A percentile compares a stretch with the other conserved stretches of the same genome.
phyloP scores from a whole-genome alignment of 1,140 invertebrate species.

The Dreissena polymorpha region DNA sequence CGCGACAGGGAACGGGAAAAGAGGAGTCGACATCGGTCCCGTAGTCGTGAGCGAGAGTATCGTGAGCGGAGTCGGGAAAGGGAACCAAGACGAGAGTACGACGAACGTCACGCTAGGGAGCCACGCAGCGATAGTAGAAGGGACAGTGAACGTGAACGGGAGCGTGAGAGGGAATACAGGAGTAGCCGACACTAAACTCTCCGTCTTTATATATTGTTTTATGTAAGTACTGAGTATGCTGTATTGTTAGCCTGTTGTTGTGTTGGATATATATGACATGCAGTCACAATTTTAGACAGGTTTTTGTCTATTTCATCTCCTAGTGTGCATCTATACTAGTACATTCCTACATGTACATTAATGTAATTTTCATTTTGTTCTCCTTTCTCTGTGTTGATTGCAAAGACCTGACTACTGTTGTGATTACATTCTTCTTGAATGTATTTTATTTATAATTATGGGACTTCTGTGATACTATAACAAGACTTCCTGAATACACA shows the following conservation, averaged over 20 bases:
- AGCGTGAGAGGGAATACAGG: slow-evolving; percentile 68
- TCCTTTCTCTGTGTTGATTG: too few species aligned
- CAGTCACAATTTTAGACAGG: too few species aligned
- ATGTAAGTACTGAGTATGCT: slow-evolving; percentile 27
- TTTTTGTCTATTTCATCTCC: too few species aligned
- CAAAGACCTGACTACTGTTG: too few species aligned
- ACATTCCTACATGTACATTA: too few species aligned
- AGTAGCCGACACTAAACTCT: slow-evolving; percentile 60
- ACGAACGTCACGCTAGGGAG: slow-evolving; percentile 73
- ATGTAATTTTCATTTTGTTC: too few species aligned
- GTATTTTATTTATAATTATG: too few species aligned
- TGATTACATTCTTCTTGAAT: too few species aligned
- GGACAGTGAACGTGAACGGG: slow-evolving; percentile 72
- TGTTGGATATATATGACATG: too few species aligned
- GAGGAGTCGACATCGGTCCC: slow-evolving; percentile 80
- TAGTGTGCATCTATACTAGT: too few species aligned
- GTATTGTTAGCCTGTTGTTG: not conserved
- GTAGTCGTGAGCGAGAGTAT: slow-evolving; percentile 78
- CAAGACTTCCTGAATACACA: too few species aligned
- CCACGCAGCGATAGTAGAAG: slow-evolving; percentile 72
- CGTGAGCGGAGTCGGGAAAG: slow-evolving; percentile 86
- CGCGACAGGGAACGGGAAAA: slow-evolving; percentile 82
- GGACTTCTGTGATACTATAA: too few species aligned
- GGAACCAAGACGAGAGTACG: slow-evolving; percentile 59
- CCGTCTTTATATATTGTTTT: slow-evolving; percentile 20